Conservation (phyloP, 2,888 invertebrate genomes). For the Nomada fabriciana region DNA sequence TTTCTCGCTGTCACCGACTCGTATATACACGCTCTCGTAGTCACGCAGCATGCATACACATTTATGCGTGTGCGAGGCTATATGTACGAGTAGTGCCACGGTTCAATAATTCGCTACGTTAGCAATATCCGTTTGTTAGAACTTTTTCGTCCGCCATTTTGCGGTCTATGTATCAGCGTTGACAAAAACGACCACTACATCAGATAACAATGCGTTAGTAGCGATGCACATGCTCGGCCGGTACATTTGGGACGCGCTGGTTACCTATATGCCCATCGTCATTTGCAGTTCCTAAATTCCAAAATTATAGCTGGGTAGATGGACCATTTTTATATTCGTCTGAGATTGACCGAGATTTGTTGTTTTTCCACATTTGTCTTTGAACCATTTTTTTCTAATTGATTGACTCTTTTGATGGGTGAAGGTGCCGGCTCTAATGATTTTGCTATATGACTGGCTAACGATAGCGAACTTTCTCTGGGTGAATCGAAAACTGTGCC, state of each 20-base stretch:
- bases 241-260: background rate
- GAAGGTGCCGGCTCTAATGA: too few species aligned
- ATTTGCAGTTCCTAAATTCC: too few species aligned
- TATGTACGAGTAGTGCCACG: slow-evolving; percentile 45
- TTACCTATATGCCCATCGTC: background rate
- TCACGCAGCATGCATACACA: background rate
- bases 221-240: background rate
- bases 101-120: slow-evolving; percentile 70
- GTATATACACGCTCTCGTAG: background rate
- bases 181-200: slow-evolving; percentile 4
- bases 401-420: too few species aligned
- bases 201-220: background rate
- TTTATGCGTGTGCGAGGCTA: background rate
- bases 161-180: background rate
- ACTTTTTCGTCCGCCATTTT: slow-evolving; percentile 45
- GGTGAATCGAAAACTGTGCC: background rate
- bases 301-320: background rate
- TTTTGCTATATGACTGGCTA: background rate
- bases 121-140: slow-evolving; percentile 66
- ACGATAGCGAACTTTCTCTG: background rate
- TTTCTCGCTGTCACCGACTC: background rate
- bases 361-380: too few species aligned
- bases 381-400: too few species aligned
- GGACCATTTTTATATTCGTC: too few species aligned
- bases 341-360: too few species aligned